Evolutionary conservation across 2,113 vertebrate genomes (phyloP), one percentile per base, ranked within the genome.

Genomic region (Numenius arquata): DNA sequence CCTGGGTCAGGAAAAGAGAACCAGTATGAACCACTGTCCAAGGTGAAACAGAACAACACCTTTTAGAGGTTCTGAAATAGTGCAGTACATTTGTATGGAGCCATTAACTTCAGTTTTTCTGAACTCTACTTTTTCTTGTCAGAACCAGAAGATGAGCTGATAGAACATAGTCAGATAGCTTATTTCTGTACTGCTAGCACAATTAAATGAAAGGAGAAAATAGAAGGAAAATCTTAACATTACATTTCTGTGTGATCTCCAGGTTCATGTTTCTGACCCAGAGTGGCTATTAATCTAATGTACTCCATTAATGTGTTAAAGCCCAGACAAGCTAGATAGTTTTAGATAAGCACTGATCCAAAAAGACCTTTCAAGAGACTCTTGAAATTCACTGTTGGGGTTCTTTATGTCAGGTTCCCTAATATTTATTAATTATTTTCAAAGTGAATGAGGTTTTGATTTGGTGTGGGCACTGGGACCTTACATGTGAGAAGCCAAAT

Each of bases 11-110:
- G 13, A 8, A 19, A 9, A 15, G 66, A 58, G 9, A 45, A 55
- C 1, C 5, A 58, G 6, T 40, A 23, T 9, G 18, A 80, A 38
- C 6, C 3, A 15, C 11, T 34, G 15, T 18, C 15, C 6, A 30
- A 0, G 3, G 3, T 50, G 32, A 82, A 85, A 41, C 10, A 55
- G 36, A 84, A 36, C 0, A 0, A 13, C 15, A 41, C 0, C 8
- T 78, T 56, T 30, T 12, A 56, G 21, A 9, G 3, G 1, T 48
- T 85, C 50, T 70, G 27, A 82, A 91, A 80, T 5, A 77, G 3
- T 40, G 30, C 38, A 50, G 12, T 17, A 21, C 2, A 43, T 58
- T 70, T 66, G 6, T 19, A 62, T 16, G 7, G 18, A 80, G 47
- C 30, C 27, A 52, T 43, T 75, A 85, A 26, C 21, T 89, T 67